Evolutionary conservation across 2,888 invertebrate genomes (phyloP), one percentile per base, ranked within the genome.

Genomic region (Melanargia galathea): DNA sequence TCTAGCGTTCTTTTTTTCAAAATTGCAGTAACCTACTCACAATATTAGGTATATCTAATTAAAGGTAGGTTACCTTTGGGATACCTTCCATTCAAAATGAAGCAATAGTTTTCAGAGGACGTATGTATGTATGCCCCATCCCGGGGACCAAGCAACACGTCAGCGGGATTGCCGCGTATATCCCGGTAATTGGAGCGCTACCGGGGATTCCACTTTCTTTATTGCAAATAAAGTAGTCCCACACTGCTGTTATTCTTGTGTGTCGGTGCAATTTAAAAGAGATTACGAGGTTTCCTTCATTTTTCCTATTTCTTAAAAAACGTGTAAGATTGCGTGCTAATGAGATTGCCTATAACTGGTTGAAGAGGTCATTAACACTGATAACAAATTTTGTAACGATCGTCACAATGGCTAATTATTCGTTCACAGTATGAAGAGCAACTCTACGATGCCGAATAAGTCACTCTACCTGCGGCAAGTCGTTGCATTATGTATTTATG

Each of bases 121-220:
- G 58, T 85, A 84, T 85, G 87, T 89, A 87, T 90, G 90, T 88
- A 90, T 88, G 85, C 83, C 75, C 73, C 75, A 74, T 77, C 79
- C 79, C 80, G 80, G 79, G 83, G 81, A 78, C 82, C 78, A 73
- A 82, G 84, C 81, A 76, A 79, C 90, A 84, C 86, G 90, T 92
- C 90, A 90, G 83, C 82, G 84, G 82, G 85, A 92, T 86, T 76
- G 87, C 88, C 84, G 80, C 86, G 86, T 91, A 92, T 86, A 89
- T 92, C 90, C 87, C 79, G 81, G 90, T 92, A 92, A 92, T 92
- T 91, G 92, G 88, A 87, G 84, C 86, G 83, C 81, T 84, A 84
- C 85, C 83, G 85, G 84, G 87, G 87, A 89, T 90, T 85, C 90
- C 88, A 90, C 88, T 91, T 89, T 89, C 90, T 90, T 91, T 91